Evolutionary conservation across 1,140 invertebrate genomes (phyloP), one percentile per base, ranked within the genome.

Genomic region (Penaeus chinensis): DNA sequence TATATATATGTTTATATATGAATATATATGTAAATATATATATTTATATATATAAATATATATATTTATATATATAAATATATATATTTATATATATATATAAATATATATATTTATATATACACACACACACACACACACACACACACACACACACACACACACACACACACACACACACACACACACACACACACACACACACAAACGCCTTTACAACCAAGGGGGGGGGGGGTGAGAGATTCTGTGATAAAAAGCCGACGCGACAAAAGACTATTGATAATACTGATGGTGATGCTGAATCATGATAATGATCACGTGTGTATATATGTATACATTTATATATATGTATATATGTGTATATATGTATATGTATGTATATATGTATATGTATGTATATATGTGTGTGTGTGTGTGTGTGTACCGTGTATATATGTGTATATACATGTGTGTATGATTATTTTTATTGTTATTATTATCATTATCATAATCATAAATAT

Each of bases 81-180:
- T 32, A 71, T 71, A 71, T 71, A 71, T 71, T n/a, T 71, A 71
- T 71, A 71, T 22, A 71, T 71, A 22, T 71, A 32, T 71, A 32
- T 71, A 32, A n/a, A 32, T 71, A 32, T 71, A 32, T 71, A 32
- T 71, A 32, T 71, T n/a, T 71, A 24, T 71, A 32, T 71, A 69
- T 69, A 69, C 18, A 69, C 18, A 69, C 11, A 69, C 18, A 69
- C 18, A 69, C 18, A 69, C 18, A 69, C 18, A 69, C 18, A 69
- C 18, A 69, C 18, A 71, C 19, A 71, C 66, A 71, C 66, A 69
- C 66, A 69, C 66, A 69, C 66, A 69, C 66, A 69, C 66, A 69
- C 66, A 69, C 66, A 69, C 19, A 71, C 19, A 71, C 66, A 71
- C 18, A 71, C 8, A n/a, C 2, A 71, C 20, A 71, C 1, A 18